A percentile compares a stretch with the other conserved stretches of the same genome.
Conservation (phyloP, 1,140 invertebrate genomes). For the Ruditapes philippinarum region DNA sequence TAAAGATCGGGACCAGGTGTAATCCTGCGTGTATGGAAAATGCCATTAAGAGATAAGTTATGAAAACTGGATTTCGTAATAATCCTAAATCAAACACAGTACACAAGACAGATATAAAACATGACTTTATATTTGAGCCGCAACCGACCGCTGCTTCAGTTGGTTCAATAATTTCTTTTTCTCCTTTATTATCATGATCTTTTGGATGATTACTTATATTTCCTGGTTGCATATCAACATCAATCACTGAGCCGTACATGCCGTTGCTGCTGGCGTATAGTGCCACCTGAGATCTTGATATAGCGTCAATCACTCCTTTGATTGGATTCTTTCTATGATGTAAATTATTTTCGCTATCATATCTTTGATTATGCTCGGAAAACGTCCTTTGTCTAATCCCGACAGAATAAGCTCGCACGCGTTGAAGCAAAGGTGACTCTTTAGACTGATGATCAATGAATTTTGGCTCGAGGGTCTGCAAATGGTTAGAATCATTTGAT, state of each 20-base stretch:
- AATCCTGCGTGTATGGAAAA: conserved; percentile 38
- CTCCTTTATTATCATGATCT: neutral
- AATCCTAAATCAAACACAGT: conserved; percentile 37
- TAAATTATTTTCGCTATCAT: neutral
- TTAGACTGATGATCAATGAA: neutral
- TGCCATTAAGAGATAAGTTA: conserved; percentile 46
- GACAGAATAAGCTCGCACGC: neutral
- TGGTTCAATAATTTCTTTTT: neutral
- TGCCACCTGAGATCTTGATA: conserved; percentile 30
- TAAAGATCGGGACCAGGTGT: neutral
- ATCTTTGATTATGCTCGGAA: neutral
- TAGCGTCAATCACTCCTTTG: conserved; percentile 11
- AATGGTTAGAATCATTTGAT: neutral
- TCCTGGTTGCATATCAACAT: neutral
- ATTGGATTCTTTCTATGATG: neutral
- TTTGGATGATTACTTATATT: neutral
- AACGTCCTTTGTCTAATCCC: neutral
- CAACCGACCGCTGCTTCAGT: neutral
- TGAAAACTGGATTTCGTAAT: conserved; percentile 39
- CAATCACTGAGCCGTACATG: conserved; percentile 36
- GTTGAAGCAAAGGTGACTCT: conserved; percentile 14
- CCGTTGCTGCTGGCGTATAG: conserved; percentile 8
- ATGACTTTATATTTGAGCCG: neutral
- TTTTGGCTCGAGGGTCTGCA: neutral
- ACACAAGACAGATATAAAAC: conserved; percentile 14